Percentiles rank a stretch among this genome's conserved stretches.
Evolutionary conservation across 2,797 vertebrate species (phyloP).

Genomic region (Syndactyla subalaris): DNA sequence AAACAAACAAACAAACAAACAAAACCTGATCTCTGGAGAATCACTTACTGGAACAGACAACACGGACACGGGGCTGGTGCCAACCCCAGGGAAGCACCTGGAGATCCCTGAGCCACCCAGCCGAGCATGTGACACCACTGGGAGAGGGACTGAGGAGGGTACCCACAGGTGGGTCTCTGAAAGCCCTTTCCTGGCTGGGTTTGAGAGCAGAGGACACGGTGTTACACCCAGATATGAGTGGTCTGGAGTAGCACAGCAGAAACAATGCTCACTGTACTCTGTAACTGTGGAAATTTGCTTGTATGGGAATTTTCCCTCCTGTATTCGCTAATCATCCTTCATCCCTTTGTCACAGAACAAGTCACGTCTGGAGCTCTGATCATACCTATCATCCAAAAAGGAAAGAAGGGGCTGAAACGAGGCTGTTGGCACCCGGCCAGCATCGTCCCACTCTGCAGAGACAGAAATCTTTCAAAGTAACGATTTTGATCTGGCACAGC

Average conservation of each 20-base stretch:
- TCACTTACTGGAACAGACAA: accelerated
- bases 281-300: neutral
- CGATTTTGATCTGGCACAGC: neutral
- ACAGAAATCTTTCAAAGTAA: neutral
- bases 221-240: accelerated
- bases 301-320: accelerated
- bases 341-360: neutral
- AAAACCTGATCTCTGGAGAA: neutral
- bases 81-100: neutral
- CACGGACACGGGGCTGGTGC: accelerated
- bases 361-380: accelerated
- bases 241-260: accelerated
- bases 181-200: neutral
- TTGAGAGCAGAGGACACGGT: neutral
- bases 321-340: neutral
- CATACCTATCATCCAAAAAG: accelerated
- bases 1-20: too few relatives aligned
- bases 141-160: accelerated
- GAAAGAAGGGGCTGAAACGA: neutral
- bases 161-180: neutral
- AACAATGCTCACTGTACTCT: accelerated
- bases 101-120: neutral
- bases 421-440: neutral
- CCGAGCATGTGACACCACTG: accelerated
- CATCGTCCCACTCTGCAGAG: neutral